A percentile compares a stretch with the other conserved stretches of the same genome.
Evolutionary conservation across 2,797 vertebrate genomes (phyloP).

Genomic region (Emydoidea blandingii): DNA sequence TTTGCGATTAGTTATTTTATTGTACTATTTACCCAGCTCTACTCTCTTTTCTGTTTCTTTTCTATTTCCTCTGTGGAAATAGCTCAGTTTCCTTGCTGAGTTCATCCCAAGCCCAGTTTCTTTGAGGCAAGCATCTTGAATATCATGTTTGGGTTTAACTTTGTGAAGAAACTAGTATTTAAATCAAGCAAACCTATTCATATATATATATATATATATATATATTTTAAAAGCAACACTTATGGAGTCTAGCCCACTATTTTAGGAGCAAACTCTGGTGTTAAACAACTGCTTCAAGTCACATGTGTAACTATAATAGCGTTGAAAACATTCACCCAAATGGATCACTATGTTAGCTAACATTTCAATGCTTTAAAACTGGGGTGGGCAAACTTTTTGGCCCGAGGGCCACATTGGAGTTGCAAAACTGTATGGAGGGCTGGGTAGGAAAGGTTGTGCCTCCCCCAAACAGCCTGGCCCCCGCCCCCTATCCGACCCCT

Average conservation of each 20-base stretch:
- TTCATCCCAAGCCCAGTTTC: not conserved
- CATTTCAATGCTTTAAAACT: not conserved
- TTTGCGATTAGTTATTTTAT: not conserved
- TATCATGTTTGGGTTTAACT: not conserved
- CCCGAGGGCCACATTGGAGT: too few relatives aligned
- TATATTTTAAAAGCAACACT: not conserved
- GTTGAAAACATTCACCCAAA: not conserved
- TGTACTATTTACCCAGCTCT: not conserved
- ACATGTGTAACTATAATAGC: not conserved
- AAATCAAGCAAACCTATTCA: not conserved
- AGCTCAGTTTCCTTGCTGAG: not conserved
- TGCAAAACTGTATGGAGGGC: too few relatives aligned
- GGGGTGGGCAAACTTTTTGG: too few relatives aligned
- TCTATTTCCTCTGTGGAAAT: not conserved
- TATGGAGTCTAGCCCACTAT: not conserved
- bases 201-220: too few relatives aligned
- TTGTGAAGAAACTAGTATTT: not conserved
- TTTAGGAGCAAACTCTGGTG: not conserved
- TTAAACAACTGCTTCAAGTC: not conserved
- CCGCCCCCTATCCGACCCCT: too few relatives aligned
- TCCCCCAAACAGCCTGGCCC: too few relatives aligned
- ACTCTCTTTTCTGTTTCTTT: not conserved
- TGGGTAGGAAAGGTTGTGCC: too few relatives aligned
- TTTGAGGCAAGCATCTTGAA: not conserved
- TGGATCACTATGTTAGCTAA: not conserved